These are phyloP conservation scores for Porites evermanni DNA, from an alignment of 92 coral and sea anemone species.

Conservation along the genomic window DNA sequence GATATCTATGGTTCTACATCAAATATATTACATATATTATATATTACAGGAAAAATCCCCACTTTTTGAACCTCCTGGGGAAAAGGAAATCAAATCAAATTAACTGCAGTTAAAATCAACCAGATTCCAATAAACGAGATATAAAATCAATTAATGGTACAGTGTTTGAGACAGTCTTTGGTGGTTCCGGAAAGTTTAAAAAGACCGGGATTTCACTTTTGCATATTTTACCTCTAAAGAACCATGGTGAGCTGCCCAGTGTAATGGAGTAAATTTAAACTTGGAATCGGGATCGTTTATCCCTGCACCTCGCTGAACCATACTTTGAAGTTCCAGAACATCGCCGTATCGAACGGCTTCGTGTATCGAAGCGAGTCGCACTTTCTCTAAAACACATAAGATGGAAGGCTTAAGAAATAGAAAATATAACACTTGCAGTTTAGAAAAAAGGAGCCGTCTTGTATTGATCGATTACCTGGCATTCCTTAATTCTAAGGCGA, in stretches of 20 bases:
- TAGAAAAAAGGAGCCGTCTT: too few relatives aligned
- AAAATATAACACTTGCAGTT: not conserved
- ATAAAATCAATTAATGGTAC: too few relatives aligned
- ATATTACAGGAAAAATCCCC: too few relatives aligned
- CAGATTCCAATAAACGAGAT: too few relatives aligned
- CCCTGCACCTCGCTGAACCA: constrained; percentile 99
- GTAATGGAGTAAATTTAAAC: constrained; percentile 96
- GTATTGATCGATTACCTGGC: constrained; percentile 22
- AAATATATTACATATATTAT: too few relatives aligned
- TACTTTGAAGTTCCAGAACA: constrained; percentile 92
- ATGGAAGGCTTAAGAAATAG: not conserved
- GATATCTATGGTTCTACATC: too few relatives aligned
- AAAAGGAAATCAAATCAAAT: too few relatives aligned
- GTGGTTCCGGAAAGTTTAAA: too few relatives aligned
- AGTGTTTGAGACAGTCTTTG: too few relatives aligned
- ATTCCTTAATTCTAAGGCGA: not conserved
- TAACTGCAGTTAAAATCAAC: too few relatives aligned
- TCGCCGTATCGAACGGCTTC: constrained; percentile 99
- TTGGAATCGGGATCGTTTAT: constrained; percentile 89
- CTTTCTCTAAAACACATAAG: constrained; percentile 68
- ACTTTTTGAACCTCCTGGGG: too few relatives aligned
- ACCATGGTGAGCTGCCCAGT: constrained; percentile 98
- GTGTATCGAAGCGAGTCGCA: constrained; percentile 84
- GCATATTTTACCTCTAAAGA: constrained; percentile 79
- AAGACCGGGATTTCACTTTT: not conserved